Base-by-base conservation (phyloP, 2,797 vertebrate genomes). In the Geotrypetes seraphini region DNA sequence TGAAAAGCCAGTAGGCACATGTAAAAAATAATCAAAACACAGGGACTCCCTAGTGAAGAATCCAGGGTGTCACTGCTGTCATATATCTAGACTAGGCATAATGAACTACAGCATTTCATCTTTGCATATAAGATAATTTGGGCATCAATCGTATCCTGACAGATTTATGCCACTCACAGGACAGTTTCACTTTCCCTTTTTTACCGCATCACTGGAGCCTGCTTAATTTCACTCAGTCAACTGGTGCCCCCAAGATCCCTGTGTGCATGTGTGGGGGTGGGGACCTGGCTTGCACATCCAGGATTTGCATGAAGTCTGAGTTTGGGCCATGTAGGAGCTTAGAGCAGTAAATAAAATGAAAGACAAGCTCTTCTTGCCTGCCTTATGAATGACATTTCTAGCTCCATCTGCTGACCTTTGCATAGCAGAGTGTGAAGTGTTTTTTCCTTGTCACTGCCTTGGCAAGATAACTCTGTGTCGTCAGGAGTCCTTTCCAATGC, bases 51-150 rank as follows among this genome's bases (percentile, higher is more conserved):
- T 79, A 75, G 85, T 92, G 90, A 90, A 89, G 87, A 87, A 92
- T 94, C 79, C 86, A 73, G 80, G 75, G 56, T 92, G 89, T 92
- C 89, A 89, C 85, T 74, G 63, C 69, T 81, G 84, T 85, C 85
- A 90, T 92, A 90, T 87, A 91, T 93, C 90, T 88, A 78, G 84
- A 87, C 83, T 79, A 73, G 70, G 72, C 61, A 82, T 92, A 93
- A 91, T 90, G 90, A 90, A 93, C 87, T 90, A 87, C 85, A 69
- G 83, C 85, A 87, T 88, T 89, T 89, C 88, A 87, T 94, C 91
- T 96, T 91, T 94, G 90, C 90, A 94, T 95, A 96, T 93, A 94
- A 91, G 91, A 96, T 97, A 91, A 96, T 96, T 94, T 91, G 89
- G 86, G 88, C 90, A 96, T 92, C 91, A 90, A 95, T 95, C 90